Conservation (phyloP, 2,888 invertebrate species). For the Dendrolimus houi region DNA sequence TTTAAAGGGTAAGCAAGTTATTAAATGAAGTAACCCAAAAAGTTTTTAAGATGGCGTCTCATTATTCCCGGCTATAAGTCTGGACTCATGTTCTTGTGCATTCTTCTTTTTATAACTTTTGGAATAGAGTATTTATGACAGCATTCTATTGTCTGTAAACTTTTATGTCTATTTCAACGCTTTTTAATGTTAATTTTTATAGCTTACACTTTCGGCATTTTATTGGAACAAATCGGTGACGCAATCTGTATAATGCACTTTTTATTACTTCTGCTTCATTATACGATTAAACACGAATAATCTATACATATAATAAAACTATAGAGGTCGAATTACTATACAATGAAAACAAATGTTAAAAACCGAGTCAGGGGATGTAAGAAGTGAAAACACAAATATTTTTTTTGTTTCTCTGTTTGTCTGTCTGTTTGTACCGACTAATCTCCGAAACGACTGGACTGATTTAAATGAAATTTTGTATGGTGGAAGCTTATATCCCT, state of each 20-base stretch:
- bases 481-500: no score
- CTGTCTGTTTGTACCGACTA: no score
- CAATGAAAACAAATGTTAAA: no score
- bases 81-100: not conserved
- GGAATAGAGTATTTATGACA: not conserved
- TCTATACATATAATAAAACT: no score
- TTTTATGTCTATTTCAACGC: not conserved
- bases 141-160: not conserved
- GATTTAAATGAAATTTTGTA: no score
- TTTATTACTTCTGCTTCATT: not conserved
- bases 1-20: no score
- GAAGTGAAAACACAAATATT: no score
- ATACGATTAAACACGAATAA: no score
- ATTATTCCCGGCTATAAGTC: not conserved
- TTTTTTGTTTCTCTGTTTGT: no score
- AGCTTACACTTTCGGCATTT: not conserved
- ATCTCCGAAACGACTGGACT: no score
- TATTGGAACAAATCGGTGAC: not conserved
- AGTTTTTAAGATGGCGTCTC: not conserved
- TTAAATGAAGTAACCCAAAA: not conserved
- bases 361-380: no score
- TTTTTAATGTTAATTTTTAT: not conserved
- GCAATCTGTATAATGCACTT: constrained; percentile 7
- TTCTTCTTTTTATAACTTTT: not conserved
- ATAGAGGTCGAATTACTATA: no score